Evolutionary conservation across 1,140 invertebrate species (phyloP), one percentile per base, ranked within the genome.

Genomic region (Muscidifurax raptorellus): DNA sequence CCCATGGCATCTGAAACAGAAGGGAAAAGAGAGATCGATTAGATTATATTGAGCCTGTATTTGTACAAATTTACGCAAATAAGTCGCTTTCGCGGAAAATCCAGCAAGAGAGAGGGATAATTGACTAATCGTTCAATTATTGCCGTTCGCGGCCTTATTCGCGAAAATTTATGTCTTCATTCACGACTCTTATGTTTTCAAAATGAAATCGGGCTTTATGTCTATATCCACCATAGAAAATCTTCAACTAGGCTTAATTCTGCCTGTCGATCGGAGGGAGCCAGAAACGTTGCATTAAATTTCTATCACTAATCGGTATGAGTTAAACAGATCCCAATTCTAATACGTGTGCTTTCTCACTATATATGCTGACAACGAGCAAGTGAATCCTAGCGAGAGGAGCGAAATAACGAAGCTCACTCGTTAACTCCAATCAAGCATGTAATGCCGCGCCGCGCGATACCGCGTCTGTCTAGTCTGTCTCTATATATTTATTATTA

Each of bases 1-100:
- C 92, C 92, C 92, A 92, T 93, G 88, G 92, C 92, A 88, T 93
- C 92, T 93, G 91, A 90, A 93, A 93, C 92, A 93, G 85, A 92
- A 89, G 90, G 88, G 87, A 87, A 88, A 86, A 87, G 74, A 88
- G 75, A 30, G 76, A 59, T 52, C 28, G 28, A 67, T 77, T 59
- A 80, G 15, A 67, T 78, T 59, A 80, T 12, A 67, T 78, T 3
- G 36, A 40, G 36, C 36, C 9, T 40, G 36, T 3, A 27, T 1
- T 18, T 59, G 30, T 28, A n/a, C 5, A 30, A 36, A 69, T 69
- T 69, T 69, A 44, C 0, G 69, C 15, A 72, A 36, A n/a, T n/a
- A n/a, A 52, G n/a, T 71, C 69, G 10, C 87, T 88, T 90, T 91
- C 91, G 90, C 84, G 86, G 90, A 87, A 89, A 90, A 90, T 88